These are phyloP conservation scores for Odontamblyopus lacepedii DNA, from an alignment of 2,797 vertebrate species.

Conservation along the genomic window DNA sequence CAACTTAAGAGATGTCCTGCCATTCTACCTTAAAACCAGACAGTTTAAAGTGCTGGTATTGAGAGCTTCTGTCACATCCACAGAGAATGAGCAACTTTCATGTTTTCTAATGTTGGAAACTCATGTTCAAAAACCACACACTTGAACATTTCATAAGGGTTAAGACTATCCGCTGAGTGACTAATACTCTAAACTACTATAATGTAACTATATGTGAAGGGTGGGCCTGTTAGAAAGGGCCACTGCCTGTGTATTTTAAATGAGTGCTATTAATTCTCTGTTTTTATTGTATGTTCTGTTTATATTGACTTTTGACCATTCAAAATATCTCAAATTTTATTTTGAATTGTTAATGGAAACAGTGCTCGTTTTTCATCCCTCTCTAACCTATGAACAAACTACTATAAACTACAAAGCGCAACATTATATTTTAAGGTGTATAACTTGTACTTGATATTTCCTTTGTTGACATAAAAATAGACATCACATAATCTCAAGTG, in stretches of 20 bases:
- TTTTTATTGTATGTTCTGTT: not conserved
- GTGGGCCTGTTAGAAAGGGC: not conserved
- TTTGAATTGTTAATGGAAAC: too few relatives aligned
- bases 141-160: constrained; percentile 19
- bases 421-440: not conserved
- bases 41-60: constrained; percentile 24
- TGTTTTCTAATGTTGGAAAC: not conserved
- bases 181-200: constrained; percentile 9
- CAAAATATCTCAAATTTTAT: not conserved
- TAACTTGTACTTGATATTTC: not conserved
- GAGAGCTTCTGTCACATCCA: constrained; percentile 28
- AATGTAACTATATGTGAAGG: not conserved
- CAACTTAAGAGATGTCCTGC: constrained; percentile 19
- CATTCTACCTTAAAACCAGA: constrained; percentile 33
- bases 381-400: not conserved
- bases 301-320: not conserved
- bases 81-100: constrained; percentile 28
- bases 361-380: not conserved
- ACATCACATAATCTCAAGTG: too few relatives aligned
- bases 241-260: not conserved
- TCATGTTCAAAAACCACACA: constrained; percentile 14
- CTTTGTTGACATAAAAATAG: too few relatives aligned
- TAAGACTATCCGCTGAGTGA: constrained; percentile 32
- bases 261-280: not conserved
- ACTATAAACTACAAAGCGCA: not conserved